Evolutionary conservation across 2,888 invertebrate genomes (phyloP), one percentile per base, ranked within the genome.

Genomic region (Machimus atricapillus): DNA sequence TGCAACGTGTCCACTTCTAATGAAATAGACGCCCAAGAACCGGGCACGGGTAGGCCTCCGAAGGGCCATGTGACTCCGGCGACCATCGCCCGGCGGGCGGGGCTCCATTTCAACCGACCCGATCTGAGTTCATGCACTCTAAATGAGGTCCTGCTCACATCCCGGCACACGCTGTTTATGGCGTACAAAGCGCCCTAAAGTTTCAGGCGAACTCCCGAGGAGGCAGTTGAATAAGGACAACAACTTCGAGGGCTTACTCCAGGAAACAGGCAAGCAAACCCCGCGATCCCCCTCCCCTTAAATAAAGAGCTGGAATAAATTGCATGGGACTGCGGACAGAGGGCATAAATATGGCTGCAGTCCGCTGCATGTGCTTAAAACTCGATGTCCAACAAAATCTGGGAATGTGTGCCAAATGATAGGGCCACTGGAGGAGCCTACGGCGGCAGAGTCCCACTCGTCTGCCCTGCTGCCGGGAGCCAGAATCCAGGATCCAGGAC

Each of bases 351-450:
- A 85, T 85, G 85, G 34, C 85, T 74, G 85, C 85, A 85, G 85
- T 85, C 85, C 85, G 46, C 34, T 85, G 85, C 85, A 85, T 74
- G 85, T 56, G 46, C 85, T 85, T 85, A 66, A 43, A 85, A 85
- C 74, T 74, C 74, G 46, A 74, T 46, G 85, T 23, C 74, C 85
- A 23, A 43, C 74, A 74, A 34, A 74, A 85, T 74, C 85, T 85
- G 27, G 85, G 85, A 27, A 85, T 85, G 43, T 85, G 85, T 85
- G 85, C 85, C 85, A 85, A 85, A 85, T 74, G 85, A 85, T 74
- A 74, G 23, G 40, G 16, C 43, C 43, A 16, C 40, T 58, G 37
- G 74, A 31, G 74, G 74, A 85, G 85, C 85, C 85, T 85, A 85
- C 46, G 3, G 8, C 46, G 3, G 8, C 27, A 2, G 19, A 23